phyloP scores from a whole-genome alignment of 2,888 invertebrate genomes.

The Mythimna lalbum region DNA sequence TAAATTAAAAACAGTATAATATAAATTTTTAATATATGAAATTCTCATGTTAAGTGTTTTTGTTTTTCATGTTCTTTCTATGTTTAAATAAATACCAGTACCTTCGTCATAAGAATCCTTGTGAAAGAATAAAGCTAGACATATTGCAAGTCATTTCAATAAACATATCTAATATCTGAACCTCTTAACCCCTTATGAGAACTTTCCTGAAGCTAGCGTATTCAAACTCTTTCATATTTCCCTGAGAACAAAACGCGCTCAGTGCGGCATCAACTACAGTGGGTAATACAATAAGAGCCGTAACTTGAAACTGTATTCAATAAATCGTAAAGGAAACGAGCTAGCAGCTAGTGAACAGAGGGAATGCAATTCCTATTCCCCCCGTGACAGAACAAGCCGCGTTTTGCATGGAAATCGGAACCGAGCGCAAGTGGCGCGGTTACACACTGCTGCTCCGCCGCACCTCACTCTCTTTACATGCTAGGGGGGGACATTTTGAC shows the following conservation, averaged over 20 bases:
- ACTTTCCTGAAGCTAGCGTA: neutral
- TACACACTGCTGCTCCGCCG: too few species aligned
- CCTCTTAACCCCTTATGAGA: neutral
- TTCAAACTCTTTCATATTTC: constrained; percentile 9
- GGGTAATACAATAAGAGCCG: constrained; percentile 11
- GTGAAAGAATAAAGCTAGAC: too few species aligned
- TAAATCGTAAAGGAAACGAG: constrained; percentile 41
- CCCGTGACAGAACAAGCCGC: constrained; percentile 21
- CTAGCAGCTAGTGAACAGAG: constrained; percentile 20
- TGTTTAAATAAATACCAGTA: too few species aligned
- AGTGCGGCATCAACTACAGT: constrained; percentile 9
- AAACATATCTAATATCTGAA: too few species aligned
- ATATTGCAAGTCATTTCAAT: too few species aligned
- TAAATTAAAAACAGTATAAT: too few species aligned
- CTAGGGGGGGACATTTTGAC: neutral
- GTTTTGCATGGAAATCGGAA: constrained; percentile 52
- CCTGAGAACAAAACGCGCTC: neutral
- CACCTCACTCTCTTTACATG: neutral
- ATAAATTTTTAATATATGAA: too few species aligned
- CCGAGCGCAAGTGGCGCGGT: neutral
- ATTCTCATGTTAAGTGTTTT: too few species aligned
- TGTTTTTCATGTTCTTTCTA: too few species aligned
- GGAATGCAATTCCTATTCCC: constrained; percentile 44
- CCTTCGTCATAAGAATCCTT: too few species aligned
- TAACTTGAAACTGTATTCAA: constrained; percentile 42